Evolutionary conservation across 2,113 vertebrate species (phyloP), one percentile per base, ranked within the genome.

Genomic region (Thomomys bottae): DNA sequence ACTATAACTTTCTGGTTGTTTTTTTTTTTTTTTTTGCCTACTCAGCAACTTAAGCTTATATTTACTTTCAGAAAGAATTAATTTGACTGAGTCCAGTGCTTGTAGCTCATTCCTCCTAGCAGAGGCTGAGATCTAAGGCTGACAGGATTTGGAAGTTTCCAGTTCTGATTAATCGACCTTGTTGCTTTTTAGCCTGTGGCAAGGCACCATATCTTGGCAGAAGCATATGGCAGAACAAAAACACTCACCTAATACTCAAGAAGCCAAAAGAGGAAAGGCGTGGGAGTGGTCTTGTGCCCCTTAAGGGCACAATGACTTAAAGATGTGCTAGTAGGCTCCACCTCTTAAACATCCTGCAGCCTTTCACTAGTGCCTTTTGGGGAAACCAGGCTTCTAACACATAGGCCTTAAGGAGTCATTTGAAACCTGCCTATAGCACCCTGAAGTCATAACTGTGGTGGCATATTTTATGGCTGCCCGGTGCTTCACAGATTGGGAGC

Each of bases 11-110:
- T 57, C 64, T 64, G 32, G n/a, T n/a, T n/a, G n/a, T n/a, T n/a
- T n/a, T 57, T 71, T 64, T 32, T 42, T 71, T 63, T 24, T 68
- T 94, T 88, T 88, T 86, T 38, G 63, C 64, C 68, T 84, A 45
- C 66, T 72, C 57, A 26, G 54, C 57, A 88, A 61, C 38, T 59
- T 81, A 36, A 14, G 76, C 40, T 54, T 45, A 23, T 66, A n/a
- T 54, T 54, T 54, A 54, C 15, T 84, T 70, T 57, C 26, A 78
- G 30, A 87, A 73, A 77, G 18, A 90, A 59, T 45, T 28, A 72
- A 0, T 40, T n/a, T n/a, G n/a, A n/a, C 66, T 14, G 49, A 54
- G 49, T 54, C 14, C 4, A 15, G 49, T 54, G 49, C 49, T 75
- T 59, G 23, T 87, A 64, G 63, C 77, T 87, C 36, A 40, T 54